Base-by-base conservation (phyloP, 2,888 invertebrate genomes). In the Dryadula phaetusa region DNA sequence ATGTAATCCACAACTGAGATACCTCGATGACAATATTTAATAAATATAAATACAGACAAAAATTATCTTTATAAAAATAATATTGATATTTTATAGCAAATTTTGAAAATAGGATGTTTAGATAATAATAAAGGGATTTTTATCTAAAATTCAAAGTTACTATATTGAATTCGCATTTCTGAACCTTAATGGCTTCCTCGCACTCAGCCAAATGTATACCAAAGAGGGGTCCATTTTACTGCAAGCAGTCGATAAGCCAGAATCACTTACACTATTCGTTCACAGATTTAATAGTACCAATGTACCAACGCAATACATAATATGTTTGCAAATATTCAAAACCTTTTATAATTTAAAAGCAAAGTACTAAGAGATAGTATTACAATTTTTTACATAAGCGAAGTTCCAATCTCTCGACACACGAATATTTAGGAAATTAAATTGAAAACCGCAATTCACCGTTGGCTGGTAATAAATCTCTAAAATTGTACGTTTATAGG, bases 401-500 rank as follows among this genome's bases (percentile, higher is more conserved):
- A 10, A 22, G 22, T 22, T 40, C 10, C 5, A 5, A 8, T 44
- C 44, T 46, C 46, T 46, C 14, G 3, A 12, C 16, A 22, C 5
- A 12, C 20, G 20, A 40, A 56, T 56, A 56, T 56, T 56, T 56
- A 56, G 56, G 16, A 40, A 40, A 56, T 56, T 56, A 56, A 56
- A 40, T 54, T 40, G 22, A 56, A 40, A 56, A 37, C 40, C 56
- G n/a, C 22, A 40, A 56, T 56, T 56, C 37, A 56, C 56, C 22
- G 37, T 8, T 4, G 56, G 22, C 22, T 4, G 10, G n/a, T 40
- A 22, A 56, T 40, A 56, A 56, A 56, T 56, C 37, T 40, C 20
- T 40, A 56, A 56, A 56, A 56, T 56, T 40, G 40, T n/a, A 56
- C 56, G 22, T 56, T 56, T 56, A 56, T 56, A 40, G 56, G 22